phyloP scores from a whole-genome alignment of 2,113 vertebrate genomes.

The Panthera uncia region DNA sequence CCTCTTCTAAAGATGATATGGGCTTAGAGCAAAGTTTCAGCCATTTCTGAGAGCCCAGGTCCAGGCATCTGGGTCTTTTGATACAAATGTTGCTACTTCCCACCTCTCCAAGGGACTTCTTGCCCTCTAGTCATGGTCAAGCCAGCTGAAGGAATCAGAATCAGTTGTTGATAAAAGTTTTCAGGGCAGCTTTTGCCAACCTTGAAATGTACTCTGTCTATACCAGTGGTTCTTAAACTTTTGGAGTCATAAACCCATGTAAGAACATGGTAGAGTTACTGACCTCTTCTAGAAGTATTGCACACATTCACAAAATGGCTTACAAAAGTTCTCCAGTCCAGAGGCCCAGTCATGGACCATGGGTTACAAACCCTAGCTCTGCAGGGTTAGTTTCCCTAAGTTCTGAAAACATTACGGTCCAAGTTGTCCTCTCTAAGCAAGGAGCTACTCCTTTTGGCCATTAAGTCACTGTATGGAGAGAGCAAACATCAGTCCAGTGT shows the following conservation, averaged over 20 bases:
- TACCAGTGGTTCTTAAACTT: background rate
- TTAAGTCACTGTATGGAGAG: background rate
- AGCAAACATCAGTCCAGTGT: background rate
- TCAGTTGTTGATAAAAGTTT: background rate
- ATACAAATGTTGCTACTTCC: background rate
- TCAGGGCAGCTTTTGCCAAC: background rate
- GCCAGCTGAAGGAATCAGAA: background rate
- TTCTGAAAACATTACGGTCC: background rate
- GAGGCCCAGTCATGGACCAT: fast-evolving
- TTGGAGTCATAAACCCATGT: background rate
- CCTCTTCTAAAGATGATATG: background rate
- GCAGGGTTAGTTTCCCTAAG: background rate
- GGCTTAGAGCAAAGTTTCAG: background rate
- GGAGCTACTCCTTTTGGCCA: background rate
- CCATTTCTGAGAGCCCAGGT: background rate
- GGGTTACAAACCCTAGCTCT: background rate
- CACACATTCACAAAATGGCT: background rate
- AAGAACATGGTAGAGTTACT: background rate
- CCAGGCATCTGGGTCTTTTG: background rate
- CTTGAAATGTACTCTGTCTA: background rate
- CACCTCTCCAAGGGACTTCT: background rate
- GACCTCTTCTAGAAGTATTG: background rate
- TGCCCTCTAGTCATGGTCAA: background rate
- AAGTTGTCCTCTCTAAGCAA: background rate
- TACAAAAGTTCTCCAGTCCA: background rate